Base-by-base conservation (phyloP, 2,888 invertebrate species). In the Orthosia cruda region DNA sequence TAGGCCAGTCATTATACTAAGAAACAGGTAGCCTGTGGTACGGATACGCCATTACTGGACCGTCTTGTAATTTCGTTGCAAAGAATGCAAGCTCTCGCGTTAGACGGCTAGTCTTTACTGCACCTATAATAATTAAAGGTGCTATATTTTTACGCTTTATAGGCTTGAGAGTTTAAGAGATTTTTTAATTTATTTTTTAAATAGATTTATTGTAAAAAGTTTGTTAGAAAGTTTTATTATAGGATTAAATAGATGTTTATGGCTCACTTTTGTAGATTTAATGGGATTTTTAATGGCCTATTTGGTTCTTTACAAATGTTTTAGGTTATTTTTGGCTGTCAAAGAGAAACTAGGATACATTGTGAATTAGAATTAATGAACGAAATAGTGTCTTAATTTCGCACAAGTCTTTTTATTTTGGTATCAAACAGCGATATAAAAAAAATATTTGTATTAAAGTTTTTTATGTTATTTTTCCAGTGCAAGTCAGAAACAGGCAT, bases 1-100 rank as follows among this genome's bases (percentile, higher is more conserved):
- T 93, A 93, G 90, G 81, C 87, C 87, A 91, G 92, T 94, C 93
- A 95, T 95, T 95, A 95, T 91, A 90, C 91, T 87, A 81, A 84
- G 89, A 90, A 93, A 93, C 93, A 93, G 93, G 94, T 94, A 95
- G 93, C 90, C 80, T 85, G 63, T 79, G 74, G 81, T 76, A 76
- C 74, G 74, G 80, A 83, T 84, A 76, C 71, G 76, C 84, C 71
- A 82, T 77, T 87, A 81, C 67, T 52, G 71, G 50, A 26, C 74
- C 77, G 73, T 83, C 79, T 74, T 83, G 88, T 88, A 82, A 84
- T 81, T 86, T 82, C 80, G 78, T 70, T 74, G 64, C 79, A 67
- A 84, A 86, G 81, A 84, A 81, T 80, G 78, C 82, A 54, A 71
- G 72, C 63, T 74, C 69, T 55, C 73, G 62, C 77, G 67, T 76